Evolutionary conservation across 2,888 invertebrate genomes (phyloP), one percentile per base, ranked within the genome.

Genomic region (Achlya flavicornis): DNA sequence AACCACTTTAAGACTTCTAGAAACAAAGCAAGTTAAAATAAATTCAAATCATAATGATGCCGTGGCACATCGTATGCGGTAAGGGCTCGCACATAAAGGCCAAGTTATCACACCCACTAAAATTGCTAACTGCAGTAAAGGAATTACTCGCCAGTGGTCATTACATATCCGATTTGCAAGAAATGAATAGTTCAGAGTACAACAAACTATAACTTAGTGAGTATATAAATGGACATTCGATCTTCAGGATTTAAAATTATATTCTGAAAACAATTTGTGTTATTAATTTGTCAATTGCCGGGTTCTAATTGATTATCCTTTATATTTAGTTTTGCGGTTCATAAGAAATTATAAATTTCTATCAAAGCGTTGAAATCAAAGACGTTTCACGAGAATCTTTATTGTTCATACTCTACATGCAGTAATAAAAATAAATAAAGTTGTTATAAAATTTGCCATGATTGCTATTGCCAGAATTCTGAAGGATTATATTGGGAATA

Each of bases 21-120:
- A 46, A 46, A 46, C n/a, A 6, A 19, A 53, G 19, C 7, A 19
- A 46, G 14, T 43, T 48, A 7, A 14, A 19, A 19, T 19, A 53
- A 19, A 53, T 53, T 10, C 7, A 10, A 19, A 7, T 41, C 57
- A 57, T 71, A 70, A 67, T 68, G 69, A 72, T 72, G 64, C 64
- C 71, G 70, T 72, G 73, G 67, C 61, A 32, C 46, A 66, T 58
- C 26, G 48, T 57, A 64, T 7, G 59, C 63, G 68, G 65, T 41
- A 65, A 26, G 65, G 66, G 58, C 19, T 19, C 10, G 19, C 19
- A 16, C 2, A 53, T 10, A 46, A 46, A 46, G n/a, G 46, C n/a
- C n/a, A n/a, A 53, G 53, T 53, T 19, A 53, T 53, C 19, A 10
- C 53, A 53, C 8, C 53, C 53, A 53, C 53, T 53, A 53, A 53